These are phyloP conservation scores for Emydura subglobosa DNA, from an alignment of 2,113 vertebrate genomes.

Conservation along the genomic window DNA sequence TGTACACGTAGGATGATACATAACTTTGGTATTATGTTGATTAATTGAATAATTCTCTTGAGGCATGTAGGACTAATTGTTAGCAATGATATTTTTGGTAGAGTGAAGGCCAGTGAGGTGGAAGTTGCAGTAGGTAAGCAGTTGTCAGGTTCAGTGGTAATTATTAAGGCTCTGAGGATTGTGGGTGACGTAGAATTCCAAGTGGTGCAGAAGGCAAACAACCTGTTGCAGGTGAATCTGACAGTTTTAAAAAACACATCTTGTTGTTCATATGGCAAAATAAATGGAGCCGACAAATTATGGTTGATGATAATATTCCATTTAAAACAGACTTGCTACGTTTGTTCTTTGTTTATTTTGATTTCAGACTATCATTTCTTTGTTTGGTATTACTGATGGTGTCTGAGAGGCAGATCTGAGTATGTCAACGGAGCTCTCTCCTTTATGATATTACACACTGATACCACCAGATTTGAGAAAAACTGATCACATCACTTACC, in stretches of 20 bases:
- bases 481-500: neutral
- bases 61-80: neutral
- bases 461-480: neutral
- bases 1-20: neutral
- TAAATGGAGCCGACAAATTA: neutral
- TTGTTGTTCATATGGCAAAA: neutral
- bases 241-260: neutral
- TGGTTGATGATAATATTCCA: neutral
- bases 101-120: neutral
- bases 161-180: neutral
- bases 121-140: neutral
- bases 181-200: neutral
- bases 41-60: neutral
- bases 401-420: no score
- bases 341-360: neutral
- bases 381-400: neutral
- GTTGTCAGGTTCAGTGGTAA: neutral
- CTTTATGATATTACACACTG: neutral
- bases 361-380: neutral
- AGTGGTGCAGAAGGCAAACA: neutral
- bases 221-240: neutral
- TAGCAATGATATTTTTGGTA: neutral
- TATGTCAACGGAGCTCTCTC: neutral
- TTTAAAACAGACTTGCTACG: neutral
- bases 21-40: neutral